Evolutionary conservation across 2,888 invertebrate genomes (phyloP), one percentile per base, ranked within the genome.

Genomic region (Oligia latruncula): DNA sequence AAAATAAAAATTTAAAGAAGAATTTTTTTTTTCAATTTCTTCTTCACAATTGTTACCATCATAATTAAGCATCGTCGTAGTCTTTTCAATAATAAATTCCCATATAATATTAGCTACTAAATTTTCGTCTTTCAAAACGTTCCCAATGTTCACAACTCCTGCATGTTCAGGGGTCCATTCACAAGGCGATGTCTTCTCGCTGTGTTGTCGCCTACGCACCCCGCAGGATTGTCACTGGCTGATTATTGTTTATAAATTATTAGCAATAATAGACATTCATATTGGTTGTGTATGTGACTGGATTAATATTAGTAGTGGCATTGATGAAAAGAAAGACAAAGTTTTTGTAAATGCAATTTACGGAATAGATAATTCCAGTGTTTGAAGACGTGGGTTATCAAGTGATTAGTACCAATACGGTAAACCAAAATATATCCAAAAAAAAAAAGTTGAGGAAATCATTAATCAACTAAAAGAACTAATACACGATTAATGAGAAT

Each of bases 131-230:
- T 62, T 17, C 0, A 71, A 46, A 9, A 9, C 5, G 1, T 2
- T 6, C 70, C 20, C 2, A 82, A 78, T 74, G 89, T 88, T 79
- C 11, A 0, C 72, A 2, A 78, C 74, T 15, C 55, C 71, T 80
- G 78, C 65, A 17, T 82, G 87, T 90, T 87, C 86, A 85, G 84
- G 76, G 83, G 77, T 80, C 89, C 90, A 90, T 92, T 91, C 92
- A 91, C 87, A 88, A 81, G 81, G 82, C 84, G 78, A 77, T 86
- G 87, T 86, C 83, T 84, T 81, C 87, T 88, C 87, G 82, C 84
- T 87, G 87, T 91, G 92, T 92, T 88, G 89, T 90, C 93, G 92
- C 94, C 94, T 92, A 95, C 94, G 94, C 94, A 86, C 55, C 70
- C 81, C 66, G 84, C 90, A 93, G 93, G 93, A 93, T 90, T 94